A percentile compares a stretch with the other conserved stretches of the same genome.
Evolutionary conservation across 2,113 vertebrate species (phyloP).

Genomic region (Misgurnus anguillicaudatus): DNA sequence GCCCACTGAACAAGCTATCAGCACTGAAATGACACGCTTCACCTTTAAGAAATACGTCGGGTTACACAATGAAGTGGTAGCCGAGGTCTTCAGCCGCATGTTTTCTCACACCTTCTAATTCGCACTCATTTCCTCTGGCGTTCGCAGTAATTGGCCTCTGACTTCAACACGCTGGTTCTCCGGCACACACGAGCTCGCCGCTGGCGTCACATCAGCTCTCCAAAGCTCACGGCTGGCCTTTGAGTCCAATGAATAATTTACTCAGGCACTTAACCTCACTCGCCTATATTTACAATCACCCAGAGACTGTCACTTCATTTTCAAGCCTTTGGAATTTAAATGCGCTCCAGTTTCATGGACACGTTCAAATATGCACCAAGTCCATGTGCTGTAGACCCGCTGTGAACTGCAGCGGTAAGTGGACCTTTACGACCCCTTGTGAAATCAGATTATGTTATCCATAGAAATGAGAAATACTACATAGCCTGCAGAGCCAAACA

Average conservation of each 20-base stretch:
- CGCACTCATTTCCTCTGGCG: slow-evolving; percentile 33
- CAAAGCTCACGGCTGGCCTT: slow-evolving; percentile 6
- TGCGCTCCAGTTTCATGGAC: slow-evolving; percentile 43
- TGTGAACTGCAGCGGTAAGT: slow-evolving; percentile 36
- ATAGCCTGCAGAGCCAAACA: too few species aligned
- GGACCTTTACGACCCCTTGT: slow-evolving; percentile 5
- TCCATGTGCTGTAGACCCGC: slow-evolving; percentile 21
- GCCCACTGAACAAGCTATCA: not conserved
- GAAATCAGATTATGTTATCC: slow-evolving; percentile 18
- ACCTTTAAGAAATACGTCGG: not conserved
- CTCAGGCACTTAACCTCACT: slow-evolving; percentile 45
- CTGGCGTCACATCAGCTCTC: not conserved
- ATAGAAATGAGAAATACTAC: slow-evolving; percentile 12
- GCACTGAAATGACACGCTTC: not conserved
- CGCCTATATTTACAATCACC: slow-evolving; percentile 49
- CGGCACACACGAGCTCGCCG: not conserved
- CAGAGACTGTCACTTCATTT: slow-evolving; percentile 44
- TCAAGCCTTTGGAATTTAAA: slow-evolving; percentile 47
- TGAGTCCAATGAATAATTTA: slow-evolving; percentile 48
- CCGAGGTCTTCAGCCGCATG: not conserved
- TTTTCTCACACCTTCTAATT: slow-evolving; percentile 42
- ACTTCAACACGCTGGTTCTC: slow-evolving; percentile 15
- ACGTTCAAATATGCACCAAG: not conserved
- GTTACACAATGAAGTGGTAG: not conserved
- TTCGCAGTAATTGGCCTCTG: not conserved